phyloP scores from a whole-genome alignment of 2,113 vertebrate genomes.

The Lampris megalopsis region DNA sequence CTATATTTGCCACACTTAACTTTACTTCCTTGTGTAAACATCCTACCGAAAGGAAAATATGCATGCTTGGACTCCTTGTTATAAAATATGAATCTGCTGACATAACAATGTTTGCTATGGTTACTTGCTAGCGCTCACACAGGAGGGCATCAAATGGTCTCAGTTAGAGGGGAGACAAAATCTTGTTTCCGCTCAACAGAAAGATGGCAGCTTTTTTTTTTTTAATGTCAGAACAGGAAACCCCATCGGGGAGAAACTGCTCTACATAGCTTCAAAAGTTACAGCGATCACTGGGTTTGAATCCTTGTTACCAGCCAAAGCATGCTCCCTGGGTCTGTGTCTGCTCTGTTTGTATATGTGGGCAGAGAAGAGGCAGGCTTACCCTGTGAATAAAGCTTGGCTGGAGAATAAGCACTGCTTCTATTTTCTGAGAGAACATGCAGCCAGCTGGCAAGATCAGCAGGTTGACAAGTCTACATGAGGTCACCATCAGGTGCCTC shows the following conservation, averaged over 20 bases:
- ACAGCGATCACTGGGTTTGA: constrained; percentile 11
- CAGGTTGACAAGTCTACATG: constrained; percentile 60
- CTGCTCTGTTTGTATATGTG: constrained; percentile 2
- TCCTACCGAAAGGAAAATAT: constrained; percentile 16
- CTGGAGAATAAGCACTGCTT: constrained; percentile 46
- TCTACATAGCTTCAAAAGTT: constrained; percentile 16
- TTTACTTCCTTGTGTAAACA: constrained; percentile 38
- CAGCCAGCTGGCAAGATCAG: constrained; percentile 54
- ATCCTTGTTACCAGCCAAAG: constrained; percentile 11
- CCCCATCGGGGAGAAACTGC: not conserved
- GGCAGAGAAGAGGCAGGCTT: constrained; percentile 33
- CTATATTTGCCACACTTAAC: constrained; percentile 5
- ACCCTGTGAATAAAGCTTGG: constrained; percentile 68
- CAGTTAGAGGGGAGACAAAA: not conserved
- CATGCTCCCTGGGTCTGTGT: not conserved
- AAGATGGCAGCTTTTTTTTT: not conserved
- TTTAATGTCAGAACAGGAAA: not conserved
- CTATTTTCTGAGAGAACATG: constrained; percentile 58
- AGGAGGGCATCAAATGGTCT: not conserved
- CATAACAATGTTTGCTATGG: constrained; percentile 25
- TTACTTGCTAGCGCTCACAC: constrained; percentile 1
- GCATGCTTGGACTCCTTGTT: not conserved
- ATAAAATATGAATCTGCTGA: constrained; percentile 11
- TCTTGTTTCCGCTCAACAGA: not conserved
- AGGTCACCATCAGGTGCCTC: constrained; percentile 65